phyloP scores from a whole-genome alignment of 1,140 invertebrate genomes.

The Cherax destructor region DNA sequence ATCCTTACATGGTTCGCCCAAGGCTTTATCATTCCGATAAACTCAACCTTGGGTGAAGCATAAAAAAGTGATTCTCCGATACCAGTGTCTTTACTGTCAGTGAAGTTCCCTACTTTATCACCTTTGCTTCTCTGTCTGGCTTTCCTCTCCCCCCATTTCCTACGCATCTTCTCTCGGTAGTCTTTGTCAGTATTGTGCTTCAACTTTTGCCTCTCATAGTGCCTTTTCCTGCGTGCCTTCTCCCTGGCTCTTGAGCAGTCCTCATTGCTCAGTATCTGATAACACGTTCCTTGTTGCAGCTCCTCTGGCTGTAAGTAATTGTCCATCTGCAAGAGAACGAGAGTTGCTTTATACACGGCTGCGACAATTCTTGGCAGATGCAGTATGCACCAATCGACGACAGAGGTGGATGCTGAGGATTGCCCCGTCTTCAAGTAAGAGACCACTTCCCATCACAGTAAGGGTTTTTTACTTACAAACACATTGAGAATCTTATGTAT shows the following conservation, averaged over 20 bases:
- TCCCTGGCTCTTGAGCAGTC: neutral
- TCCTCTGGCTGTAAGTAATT: neutral
- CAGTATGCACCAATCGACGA: no score
- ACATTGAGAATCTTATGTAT: no score
- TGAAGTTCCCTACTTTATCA: neutral
- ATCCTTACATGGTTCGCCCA: no score
- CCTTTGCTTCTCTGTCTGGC: neutral
- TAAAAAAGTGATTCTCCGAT: no score
- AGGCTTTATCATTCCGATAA: no score
- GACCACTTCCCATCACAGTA: no score
- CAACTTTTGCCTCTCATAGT: conserved; percentile 5
- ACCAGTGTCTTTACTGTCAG: no score
- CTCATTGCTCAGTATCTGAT: neutral
- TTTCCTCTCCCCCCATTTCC: conserved; percentile 6
- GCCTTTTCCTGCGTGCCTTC: neutral
- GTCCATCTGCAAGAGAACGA: neutral
- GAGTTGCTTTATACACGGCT: neutral
- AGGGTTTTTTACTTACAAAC: no score
- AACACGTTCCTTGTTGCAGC: neutral
- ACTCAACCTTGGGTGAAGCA: no score
- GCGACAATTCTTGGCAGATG: no score
- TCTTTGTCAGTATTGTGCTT: neutral
- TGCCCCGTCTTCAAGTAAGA: no score
- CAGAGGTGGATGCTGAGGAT: no score
- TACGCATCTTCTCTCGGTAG: neutral